Evolutionary conservation across 2,113 vertebrate species (phyloP).

Genomic region (Vireo altiloquus): DNA sequence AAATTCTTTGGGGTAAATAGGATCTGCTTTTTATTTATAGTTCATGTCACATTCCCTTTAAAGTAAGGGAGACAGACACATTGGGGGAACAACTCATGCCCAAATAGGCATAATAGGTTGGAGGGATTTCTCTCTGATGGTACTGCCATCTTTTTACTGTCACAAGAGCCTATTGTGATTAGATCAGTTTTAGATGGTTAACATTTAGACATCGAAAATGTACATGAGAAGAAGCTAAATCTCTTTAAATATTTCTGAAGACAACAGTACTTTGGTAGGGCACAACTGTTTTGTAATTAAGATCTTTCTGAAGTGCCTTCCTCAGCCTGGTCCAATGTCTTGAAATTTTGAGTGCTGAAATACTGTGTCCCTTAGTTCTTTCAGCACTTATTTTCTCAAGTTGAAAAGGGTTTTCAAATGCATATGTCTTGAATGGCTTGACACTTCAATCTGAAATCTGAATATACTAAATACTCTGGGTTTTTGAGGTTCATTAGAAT

Average conservation of each 20-base stretch:
- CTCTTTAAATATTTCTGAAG: background rate
- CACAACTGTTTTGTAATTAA: background rate
- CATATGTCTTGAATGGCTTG: background rate
- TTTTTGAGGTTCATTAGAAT: background rate
- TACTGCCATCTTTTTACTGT: background rate
- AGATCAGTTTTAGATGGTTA: background rate
- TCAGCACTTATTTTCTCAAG: background rate
- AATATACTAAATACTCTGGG: background rate
- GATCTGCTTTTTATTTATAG: slow-evolving; percentile 27
- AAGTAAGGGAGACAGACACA: background rate
- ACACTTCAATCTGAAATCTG: background rate
- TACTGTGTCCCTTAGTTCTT: background rate
- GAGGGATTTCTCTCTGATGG: background rate
- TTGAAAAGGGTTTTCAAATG: background rate
- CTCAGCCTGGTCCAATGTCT: background rate
- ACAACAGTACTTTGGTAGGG: background rate
- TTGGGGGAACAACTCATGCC: background rate
- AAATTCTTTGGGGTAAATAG: slow-evolving; percentile 1
- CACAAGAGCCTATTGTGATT: background rate
- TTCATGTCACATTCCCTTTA: background rate
- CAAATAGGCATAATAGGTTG: background rate
- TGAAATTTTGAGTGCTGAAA: background rate
- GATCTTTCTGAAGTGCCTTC: background rate
- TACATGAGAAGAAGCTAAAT: background rate
- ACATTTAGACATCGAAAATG: background rate